Evolutionary conservation across 2,888 invertebrate species (phyloP).

Genomic region (Acleris emargana): DNA sequence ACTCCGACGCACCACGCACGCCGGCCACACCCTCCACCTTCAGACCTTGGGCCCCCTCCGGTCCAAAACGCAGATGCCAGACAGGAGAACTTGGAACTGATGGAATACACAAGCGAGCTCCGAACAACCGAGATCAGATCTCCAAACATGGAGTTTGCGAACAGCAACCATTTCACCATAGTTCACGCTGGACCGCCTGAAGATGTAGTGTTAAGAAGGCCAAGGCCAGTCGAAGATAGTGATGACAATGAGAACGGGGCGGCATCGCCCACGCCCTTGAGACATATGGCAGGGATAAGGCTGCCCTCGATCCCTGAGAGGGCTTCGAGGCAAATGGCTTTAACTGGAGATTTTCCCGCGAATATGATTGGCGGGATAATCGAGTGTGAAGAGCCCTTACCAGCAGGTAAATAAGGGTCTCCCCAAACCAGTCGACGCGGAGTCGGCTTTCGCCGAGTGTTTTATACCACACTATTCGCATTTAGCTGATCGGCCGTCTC

Average conservation of each 20-base stretch:
- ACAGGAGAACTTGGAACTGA: slow-evolving; percentile 75
- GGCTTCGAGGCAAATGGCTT: slow-evolving; percentile 82
- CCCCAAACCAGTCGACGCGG: too few species aligned
- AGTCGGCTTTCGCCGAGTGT: too few species aligned
- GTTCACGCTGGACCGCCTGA: slow-evolving; percentile 79
- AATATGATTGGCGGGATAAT: slow-evolving; percentile 83
- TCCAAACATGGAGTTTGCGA: slow-evolving; percentile 82
- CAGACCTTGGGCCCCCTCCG: slow-evolving; percentile 81
- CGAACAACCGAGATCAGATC: slow-evolving; percentile 80
- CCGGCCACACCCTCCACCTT: slow-evolving; percentile 84
- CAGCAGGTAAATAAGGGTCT: slow-evolving; percentile 92
- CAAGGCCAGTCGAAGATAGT: slow-evolving; percentile 65
- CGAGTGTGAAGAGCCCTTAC: slow-evolving; percentile 91
- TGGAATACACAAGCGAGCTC: slow-evolving; percentile 76
- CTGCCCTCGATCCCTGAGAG: slow-evolving; percentile 93
- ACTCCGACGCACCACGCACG: slow-evolving; percentile 94
- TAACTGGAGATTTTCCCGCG: slow-evolving; percentile 81
- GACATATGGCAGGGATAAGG: slow-evolving; percentile 89
- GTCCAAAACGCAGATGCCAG: slow-evolving; percentile 67
- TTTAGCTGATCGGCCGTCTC: too few species aligned
- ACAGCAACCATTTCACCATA: slow-evolving; percentile 83
- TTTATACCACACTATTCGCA: too few species aligned
- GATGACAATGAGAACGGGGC: slow-evolving; percentile 76
- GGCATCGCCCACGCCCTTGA: slow-evolving; percentile 85
- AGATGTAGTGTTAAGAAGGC: slow-evolving; percentile 76